These are phyloP conservation scores for Pimephales promelas DNA, from an alignment of 2,113 vertebrate genomes.

Conservation along the genomic window DNA sequence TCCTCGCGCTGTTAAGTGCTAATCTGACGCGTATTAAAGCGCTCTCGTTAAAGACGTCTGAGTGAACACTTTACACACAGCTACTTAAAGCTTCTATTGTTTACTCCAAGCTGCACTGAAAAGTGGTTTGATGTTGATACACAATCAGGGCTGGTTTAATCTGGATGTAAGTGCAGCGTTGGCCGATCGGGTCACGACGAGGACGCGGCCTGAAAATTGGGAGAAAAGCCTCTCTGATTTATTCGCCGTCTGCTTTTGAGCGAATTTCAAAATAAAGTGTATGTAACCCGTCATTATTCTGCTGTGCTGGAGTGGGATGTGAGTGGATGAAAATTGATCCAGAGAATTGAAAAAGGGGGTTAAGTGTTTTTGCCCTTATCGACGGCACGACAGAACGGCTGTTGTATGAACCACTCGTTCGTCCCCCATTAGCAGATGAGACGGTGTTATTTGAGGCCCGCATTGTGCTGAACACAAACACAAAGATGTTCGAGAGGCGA, in stretches of 20 bases:
- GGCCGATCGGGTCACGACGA: constrained; percentile 79
- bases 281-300: constrained; percentile 92
- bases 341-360: constrained; percentile 88
- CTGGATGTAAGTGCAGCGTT: constrained; percentile 84
- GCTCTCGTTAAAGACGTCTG: constrained; percentile 70
- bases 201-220: constrained; percentile 70
- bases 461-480: constrained; percentile 71
- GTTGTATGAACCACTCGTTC: constrained; percentile 89
- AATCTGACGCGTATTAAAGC: constrained; percentile 91
- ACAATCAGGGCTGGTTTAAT: constrained; percentile 89
- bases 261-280: constrained; percentile 94
- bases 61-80: constrained; percentile 73
- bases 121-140: constrained; percentile 75
- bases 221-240: constrained; percentile 82
- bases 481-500: constrained; percentile 71
- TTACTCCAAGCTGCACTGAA: constrained; percentile 69
- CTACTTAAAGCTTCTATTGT: constrained; percentile 49
- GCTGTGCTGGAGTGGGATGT: constrained; percentile 85
- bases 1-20: constrained; percentile 84
- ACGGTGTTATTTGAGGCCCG: constrained; percentile 77
- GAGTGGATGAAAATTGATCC: constrained; percentile 94
- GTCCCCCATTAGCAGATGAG: constrained; percentile 90
- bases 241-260: constrained; percentile 69
- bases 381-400: constrained; percentile 84
- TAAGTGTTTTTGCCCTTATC: constrained; percentile 88